Evolutionary conservation across 2,113 vertebrate genomes (phyloP).

Genomic region (Cephalopterus ornatus): DNA sequence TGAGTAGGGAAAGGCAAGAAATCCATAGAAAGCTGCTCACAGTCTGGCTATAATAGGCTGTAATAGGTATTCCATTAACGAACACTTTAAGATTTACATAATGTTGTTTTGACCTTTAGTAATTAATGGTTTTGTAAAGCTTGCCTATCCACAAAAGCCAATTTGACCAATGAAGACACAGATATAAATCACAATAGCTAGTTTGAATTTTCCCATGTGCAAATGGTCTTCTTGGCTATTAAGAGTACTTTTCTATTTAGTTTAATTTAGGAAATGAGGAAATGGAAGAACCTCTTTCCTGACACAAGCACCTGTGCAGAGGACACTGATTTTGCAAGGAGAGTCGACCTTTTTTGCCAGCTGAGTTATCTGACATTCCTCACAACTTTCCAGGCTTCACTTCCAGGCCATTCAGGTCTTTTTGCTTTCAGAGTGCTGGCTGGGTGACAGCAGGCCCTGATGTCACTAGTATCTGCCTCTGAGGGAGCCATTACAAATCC

Average conservation of each 20-base stretch:
- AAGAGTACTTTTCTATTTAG: neutral
- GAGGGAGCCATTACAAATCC: neutral
- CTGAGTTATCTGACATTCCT: neutral
- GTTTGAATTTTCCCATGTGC: neutral
- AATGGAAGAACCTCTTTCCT: neutral
- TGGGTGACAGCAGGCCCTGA: neutral
- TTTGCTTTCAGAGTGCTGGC: neutral
- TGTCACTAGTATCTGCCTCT: neutral
- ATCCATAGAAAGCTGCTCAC: neutral
- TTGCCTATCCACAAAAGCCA: neutral
- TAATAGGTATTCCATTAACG: neutral
- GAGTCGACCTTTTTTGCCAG: accelerated
- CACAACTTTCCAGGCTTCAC: neutral
- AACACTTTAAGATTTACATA: neutral
- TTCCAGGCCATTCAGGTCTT: neutral
- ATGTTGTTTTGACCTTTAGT: neutral
- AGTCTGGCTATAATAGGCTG: neutral
- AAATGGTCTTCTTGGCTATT: neutral
- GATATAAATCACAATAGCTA: neutral
- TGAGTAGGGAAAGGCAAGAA: neutral
- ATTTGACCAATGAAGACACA: neutral
- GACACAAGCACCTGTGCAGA: accelerated
- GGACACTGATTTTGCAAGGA: neutral
- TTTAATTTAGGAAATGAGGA: neutral
- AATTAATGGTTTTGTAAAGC: neutral